These are phyloP conservation scores for Megaleporinus macrocephalus DNA, from an alignment of 2,113 vertebrate genomes.

Conservation along the genomic window DNA sequence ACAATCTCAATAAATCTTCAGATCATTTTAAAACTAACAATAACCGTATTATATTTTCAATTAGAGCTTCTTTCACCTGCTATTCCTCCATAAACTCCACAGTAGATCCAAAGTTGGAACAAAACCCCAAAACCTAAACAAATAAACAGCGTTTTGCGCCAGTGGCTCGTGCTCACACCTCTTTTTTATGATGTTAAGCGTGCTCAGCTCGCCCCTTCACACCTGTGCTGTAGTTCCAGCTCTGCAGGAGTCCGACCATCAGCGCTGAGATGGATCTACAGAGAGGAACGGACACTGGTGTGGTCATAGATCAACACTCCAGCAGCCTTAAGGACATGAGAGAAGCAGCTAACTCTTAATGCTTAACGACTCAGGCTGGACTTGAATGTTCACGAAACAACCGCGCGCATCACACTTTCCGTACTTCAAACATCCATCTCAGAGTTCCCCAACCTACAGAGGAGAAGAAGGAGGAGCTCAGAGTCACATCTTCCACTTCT, in stretches of 20 bases:
- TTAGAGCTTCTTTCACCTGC: too few relatives aligned
- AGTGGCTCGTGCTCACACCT: constrained; percentile 23
- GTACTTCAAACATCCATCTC: background rate
- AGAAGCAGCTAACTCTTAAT: too few relatives aligned
- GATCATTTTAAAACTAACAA: too few relatives aligned
- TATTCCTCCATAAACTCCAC: too few relatives aligned
- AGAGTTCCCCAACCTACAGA: too few relatives aligned
- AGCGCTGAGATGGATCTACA: background rate
- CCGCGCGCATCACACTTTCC: background rate
- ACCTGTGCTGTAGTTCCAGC: background rate
- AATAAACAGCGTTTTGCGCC: background rate
- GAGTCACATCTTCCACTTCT: too few relatives aligned
- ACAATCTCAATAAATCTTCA: too few relatives aligned
- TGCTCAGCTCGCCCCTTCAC: constrained; percentile 17
- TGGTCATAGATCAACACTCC: background rate
- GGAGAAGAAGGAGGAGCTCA: too few relatives aligned
- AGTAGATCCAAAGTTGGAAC: too few relatives aligned
- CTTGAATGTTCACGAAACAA: background rate
- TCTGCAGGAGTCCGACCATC: background rate
- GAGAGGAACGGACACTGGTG: background rate
- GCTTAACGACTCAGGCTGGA: too few relatives aligned
- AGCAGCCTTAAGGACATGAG: background rate
- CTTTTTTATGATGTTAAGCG: constrained; percentile 9
- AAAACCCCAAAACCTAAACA: too few relatives aligned
- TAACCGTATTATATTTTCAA: too few relatives aligned